Evolutionary conservation across 2,888 invertebrate species (phyloP).

Genomic region (Euplagia quadripunctaria): DNA sequence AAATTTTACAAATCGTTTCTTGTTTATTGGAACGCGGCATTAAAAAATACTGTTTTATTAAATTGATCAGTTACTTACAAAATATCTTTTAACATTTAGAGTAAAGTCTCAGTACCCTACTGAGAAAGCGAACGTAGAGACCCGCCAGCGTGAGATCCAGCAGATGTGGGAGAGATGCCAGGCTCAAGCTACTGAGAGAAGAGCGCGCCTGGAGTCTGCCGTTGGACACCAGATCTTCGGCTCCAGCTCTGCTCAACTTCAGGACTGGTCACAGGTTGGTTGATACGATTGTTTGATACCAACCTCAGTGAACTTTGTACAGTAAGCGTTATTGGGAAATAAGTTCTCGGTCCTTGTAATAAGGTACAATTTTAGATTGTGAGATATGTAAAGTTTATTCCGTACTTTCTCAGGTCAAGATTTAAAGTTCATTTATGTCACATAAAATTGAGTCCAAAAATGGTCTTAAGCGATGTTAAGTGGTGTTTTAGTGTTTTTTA

Average conservation of each 20-base stretch:
- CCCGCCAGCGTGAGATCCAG: constrained; percentile 94
- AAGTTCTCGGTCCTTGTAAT: not conserved
- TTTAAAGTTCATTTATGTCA: no score
- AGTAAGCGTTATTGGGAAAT: not conserved
- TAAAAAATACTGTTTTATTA: no score
- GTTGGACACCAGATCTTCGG: constrained; percentile 98
- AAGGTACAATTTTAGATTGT: not conserved
- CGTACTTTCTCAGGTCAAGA: no score
- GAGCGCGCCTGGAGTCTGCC: constrained; percentile 95
- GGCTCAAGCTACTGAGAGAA: constrained; percentile 94
- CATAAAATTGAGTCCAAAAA: no score
- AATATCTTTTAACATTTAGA: constrained; percentile 67
- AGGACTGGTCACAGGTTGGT: constrained; percentile 92
- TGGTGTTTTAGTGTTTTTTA: no score
- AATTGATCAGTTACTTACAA: no score
- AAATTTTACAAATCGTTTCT: no score
- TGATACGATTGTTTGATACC: not conserved
- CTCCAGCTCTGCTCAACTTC: constrained; percentile 92
- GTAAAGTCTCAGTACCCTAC: constrained; percentile 97
- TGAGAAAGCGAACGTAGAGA: constrained; percentile 94
- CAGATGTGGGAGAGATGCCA: constrained; percentile 96
- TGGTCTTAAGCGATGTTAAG: no score
- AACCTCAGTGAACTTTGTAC: not conserved
- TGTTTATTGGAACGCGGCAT: no score
- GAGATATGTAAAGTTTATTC: no score